Base-by-base conservation (phyloP, 2,797 vertebrate species). In the Micrastur ruficollis region DNA sequence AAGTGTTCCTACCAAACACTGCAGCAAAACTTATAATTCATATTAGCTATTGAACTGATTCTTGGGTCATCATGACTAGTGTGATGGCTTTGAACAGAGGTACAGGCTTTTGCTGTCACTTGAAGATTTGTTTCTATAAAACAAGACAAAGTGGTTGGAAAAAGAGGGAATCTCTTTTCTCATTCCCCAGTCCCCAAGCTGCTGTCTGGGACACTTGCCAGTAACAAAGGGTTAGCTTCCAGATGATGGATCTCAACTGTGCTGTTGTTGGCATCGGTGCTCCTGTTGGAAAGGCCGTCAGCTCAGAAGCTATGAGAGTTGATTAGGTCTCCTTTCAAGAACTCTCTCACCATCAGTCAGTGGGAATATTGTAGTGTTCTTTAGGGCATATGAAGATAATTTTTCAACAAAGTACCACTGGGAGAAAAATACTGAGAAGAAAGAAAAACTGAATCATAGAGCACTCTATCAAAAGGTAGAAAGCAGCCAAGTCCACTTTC, bases 191-290 rank as follows among this genome's bases (percentile, higher is more conserved):
- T 50, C 52, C 52, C 68, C 0, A 3, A 63, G 59, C 56, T 95
- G 70, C 66, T 86, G 50, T 63, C 81, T 95, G 86, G 89, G 92
- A 89, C 40, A 62, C 11, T 21, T 94, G 90, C 96, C 95, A 94
- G 5, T 8, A 70, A 52, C n/a, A 80, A 74, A 95, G 34, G 19
- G 5, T 29, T 80, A 44, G 49, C n/a, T 90, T 87, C 34, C 81
- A 92, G 67, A 67, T 94, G 90, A 87, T 83, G 65, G 71, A 92
- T 92, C 88, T 95, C 0, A 0, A 56, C 67, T 65, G 32, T 74
- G 74, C 32, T 93, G 63, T 11, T 94, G 80, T 50, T 95, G 88
- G 44, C 90, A 94, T 58, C 81, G 89, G 52, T 74, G 67, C 65
- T 76, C 11, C n/a, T 68, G 32, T 70, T 95, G 82, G 74, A 89